phyloP scores from a whole-genome alignment of 1,140 invertebrate species.

The Linepithema humile region DNA sequence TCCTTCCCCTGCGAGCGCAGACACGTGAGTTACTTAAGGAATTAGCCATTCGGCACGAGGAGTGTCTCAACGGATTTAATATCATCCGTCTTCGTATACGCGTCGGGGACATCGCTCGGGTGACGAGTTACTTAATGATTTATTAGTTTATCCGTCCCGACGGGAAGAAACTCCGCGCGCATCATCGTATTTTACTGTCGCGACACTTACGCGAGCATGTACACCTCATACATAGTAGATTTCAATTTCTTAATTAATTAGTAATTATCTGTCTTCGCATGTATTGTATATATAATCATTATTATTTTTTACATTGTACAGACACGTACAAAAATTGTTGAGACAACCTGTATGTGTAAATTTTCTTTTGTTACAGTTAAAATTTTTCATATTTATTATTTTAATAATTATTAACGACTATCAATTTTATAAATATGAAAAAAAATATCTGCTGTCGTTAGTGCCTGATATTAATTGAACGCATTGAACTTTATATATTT shows the following conservation, averaged over 20 bases:
- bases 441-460: too few species aligned
- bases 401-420: not conserved
- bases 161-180: not conserved
- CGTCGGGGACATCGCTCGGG: conserved; percentile 28
- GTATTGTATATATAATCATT: not conserved
- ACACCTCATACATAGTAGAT: not conserved
- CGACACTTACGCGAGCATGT: not conserved
- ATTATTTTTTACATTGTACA: not conserved
- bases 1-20: conserved; percentile 17
- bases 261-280: too few species aligned
- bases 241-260: conserved; percentile 39
- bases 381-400: not conserved
- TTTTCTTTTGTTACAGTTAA: not conserved
- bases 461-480: too few species aligned
- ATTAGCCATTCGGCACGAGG: conserved; percentile 39
- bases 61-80: conserved; percentile 52
- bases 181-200: not conserved
- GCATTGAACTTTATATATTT: not conserved
- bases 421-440: too few species aligned
- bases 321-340: not conserved
- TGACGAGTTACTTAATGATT: conserved; percentile 58
- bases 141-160: conserved; percentile 33
- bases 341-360: not conserved
- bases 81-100: conserved; percentile 47
- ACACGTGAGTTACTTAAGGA: conserved; percentile 43